Evolutionary conservation across 2,113 vertebrate species (phyloP), one percentile per base, ranked within the genome.

Genomic region (Chloroceryle aenea): DNA sequence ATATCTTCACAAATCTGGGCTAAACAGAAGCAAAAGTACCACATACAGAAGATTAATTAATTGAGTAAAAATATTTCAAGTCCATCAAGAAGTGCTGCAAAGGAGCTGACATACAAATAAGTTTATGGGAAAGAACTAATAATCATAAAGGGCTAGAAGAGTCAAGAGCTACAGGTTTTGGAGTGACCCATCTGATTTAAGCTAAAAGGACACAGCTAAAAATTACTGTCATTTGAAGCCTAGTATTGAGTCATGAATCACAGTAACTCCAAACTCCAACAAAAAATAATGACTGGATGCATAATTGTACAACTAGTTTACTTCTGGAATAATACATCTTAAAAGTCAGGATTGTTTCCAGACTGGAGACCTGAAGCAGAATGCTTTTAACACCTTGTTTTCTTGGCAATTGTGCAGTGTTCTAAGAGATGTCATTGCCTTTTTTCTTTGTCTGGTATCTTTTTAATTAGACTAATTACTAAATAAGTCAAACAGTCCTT

Each of bases 401-500:
- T 74, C 48, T 34, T 36, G 15, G 23, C 36, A 48, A 17, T 25
- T 74, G 4, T 26, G 29, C 10, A 32, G 29, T 64, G 21, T 69
- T 84, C 80, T 52, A 87, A 61, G 36, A 74, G 45, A 81, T 66
- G 21, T 55, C 58, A 84, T 58, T 20, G n/a, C 23, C 77, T 47
- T 74, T 67, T 80, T 47, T 85, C 42, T 56, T 47, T 52, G 86
- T 76, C 53, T 52, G 59, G 63, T 4, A 87, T 91, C 52, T 87
- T 96, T 80, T 73, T 89, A 89, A 93, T 77, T 83, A 87, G 48
- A 32, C 34, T 91, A 29, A 73, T 91, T 83, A 69, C 59, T 87
- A 93, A 93, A 73, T 77, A 91, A 64, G 32, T 27, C 53, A 73
- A 72, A 86, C 42, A 87, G 63, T 53, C 43, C 81, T 71, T 40